Percentiles rank a stretch among this genome's conserved stretches.
Evolutionary conservation across 2,888 invertebrate genomes (phyloP).

Genomic region (Drosophila percnosoma): DNA sequence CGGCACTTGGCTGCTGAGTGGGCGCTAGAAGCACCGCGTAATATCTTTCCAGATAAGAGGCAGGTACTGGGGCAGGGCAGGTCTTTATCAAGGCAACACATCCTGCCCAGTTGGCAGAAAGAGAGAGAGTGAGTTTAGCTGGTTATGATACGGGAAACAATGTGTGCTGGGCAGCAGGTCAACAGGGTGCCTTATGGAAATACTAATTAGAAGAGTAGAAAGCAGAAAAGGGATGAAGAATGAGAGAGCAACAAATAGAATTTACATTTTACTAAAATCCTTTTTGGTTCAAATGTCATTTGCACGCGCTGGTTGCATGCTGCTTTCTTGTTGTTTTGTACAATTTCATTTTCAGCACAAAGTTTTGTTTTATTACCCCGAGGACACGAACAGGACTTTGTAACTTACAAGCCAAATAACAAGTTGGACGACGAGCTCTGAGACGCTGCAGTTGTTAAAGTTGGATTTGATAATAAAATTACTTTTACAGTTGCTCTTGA

Average conservation of each 20-base stretch:
- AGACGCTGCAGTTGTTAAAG: constrained; percentile 71
- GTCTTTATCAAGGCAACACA: constrained; percentile 45
- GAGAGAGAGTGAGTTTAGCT: background rate
- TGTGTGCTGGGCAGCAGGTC: constrained; percentile 18
- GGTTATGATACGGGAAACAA: constrained; percentile 23
- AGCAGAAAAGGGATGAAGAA: constrained; percentile 13
- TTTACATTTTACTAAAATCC: constrained; percentile 74
- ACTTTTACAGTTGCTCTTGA: constrained; percentile 68
- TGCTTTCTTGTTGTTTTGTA: constrained; percentile 52
- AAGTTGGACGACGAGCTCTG: constrained; percentile 59
- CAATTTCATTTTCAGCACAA: constrained; percentile 80
- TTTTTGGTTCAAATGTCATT: constrained; percentile 72
- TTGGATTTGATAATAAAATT: constrained; percentile 79
- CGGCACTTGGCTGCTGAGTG: constrained; percentile 29
- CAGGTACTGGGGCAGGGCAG: constrained; percentile 32
- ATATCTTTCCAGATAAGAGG: constrained; percentile 63
- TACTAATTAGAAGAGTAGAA: constrained; percentile 51
- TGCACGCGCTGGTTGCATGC: constrained; percentile 52
- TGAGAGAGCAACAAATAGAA: constrained; percentile 57
- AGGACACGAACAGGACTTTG: constrained; percentile 80
- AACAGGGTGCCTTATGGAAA: constrained; percentile 37
- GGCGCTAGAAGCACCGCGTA: constrained; percentile 39
- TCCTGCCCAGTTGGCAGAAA: constrained; percentile 10
- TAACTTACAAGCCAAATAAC: constrained; percentile 80
- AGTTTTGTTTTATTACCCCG: constrained; percentile 79